Conservation (phyloP, 53 echinoderm and acorn worm species). For the Echinometra lucunter region DNA sequence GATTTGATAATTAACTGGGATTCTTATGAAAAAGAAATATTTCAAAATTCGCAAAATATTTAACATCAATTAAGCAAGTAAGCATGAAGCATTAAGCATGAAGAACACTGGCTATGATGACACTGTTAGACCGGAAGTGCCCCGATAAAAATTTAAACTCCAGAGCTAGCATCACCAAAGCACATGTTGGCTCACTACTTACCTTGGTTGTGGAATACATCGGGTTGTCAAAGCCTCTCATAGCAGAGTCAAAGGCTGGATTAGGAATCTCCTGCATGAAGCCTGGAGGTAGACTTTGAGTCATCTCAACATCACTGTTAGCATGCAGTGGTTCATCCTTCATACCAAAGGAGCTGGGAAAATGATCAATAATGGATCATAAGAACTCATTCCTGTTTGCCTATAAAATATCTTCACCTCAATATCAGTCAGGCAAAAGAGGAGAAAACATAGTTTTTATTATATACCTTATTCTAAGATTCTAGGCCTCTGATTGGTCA, state of each 20-base stretch:
- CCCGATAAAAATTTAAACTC: background rate
- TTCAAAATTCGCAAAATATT: no score
- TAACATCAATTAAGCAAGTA: no score
- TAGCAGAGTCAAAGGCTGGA: constrained; percentile 46
- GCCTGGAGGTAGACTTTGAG: constrained; percentile 67
- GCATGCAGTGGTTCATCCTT: constrained; percentile 93
- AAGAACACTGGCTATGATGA: no score
- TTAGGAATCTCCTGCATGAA: constrained; percentile 76
- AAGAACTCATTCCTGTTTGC: background rate
- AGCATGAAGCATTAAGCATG: no score
- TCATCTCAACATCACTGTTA: constrained; percentile 81
- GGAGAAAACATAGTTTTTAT: no score
- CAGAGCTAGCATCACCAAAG: background rate
- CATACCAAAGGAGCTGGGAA: constrained; percentile 44
- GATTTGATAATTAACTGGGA: no score
- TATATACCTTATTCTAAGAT: no score
- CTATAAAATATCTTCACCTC: background rate
- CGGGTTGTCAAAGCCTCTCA: constrained; percentile 91
- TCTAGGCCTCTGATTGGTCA: no score
- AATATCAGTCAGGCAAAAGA: no score
- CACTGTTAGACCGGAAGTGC: no score
- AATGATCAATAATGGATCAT: background rate
- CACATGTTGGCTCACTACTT: background rate
- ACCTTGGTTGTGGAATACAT: constrained; percentile 78
- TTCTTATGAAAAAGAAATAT: no score